Percentiles rank a stretch among this genome's conserved stretches.
Evolutionary conservation across 1,140 invertebrate genomes (phyloP).

Genomic region (Bicyclus anynana): DNA sequence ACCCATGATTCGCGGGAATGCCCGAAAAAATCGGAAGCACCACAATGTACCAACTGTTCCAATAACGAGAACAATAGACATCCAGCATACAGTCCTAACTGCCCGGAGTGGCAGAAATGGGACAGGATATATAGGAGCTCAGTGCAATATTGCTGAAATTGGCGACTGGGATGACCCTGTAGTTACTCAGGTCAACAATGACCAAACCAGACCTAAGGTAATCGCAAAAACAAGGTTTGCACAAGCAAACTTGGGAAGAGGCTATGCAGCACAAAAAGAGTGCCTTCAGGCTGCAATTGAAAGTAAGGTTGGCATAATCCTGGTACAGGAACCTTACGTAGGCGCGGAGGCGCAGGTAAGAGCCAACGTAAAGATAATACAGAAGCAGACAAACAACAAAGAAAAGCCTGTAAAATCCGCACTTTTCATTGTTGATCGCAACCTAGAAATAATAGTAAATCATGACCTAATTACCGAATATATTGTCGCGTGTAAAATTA

Average conservation of each 20-base stretch:
- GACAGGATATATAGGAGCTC: not conserved
- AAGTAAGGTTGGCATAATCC: not conserved
- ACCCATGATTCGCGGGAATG: not conserved
- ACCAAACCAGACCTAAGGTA: not conserved
- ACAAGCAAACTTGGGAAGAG: slow-evolving; percentile 12
- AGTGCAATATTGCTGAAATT: slow-evolving; percentile 3
- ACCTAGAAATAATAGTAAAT: not conserved
- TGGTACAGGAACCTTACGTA: not conserved
- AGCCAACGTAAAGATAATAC: not conserved
- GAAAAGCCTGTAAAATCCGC: slow-evolving; percentile 6
- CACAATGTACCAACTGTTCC: not conserved
- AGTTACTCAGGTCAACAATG: too few relatives aligned
- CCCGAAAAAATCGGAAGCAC: not conserved
- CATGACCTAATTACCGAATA: not conserved
- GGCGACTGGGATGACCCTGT: too few relatives aligned
- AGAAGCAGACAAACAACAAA: not conserved
- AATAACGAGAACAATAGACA: not conserved
- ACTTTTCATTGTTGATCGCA: not conserved
- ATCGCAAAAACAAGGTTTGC: not conserved
- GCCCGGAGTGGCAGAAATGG: slow-evolving; percentile 6
- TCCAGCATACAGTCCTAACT: not conserved
- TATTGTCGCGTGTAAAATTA: not conserved
- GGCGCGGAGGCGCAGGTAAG: not conserved
- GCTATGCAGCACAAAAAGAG: slow-evolving; percentile 6
- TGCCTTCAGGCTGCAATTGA: not conserved